Evolutionary conservation across 2,888 invertebrate genomes (phyloP).

Genomic region (Periphyllus acericola): DNA sequence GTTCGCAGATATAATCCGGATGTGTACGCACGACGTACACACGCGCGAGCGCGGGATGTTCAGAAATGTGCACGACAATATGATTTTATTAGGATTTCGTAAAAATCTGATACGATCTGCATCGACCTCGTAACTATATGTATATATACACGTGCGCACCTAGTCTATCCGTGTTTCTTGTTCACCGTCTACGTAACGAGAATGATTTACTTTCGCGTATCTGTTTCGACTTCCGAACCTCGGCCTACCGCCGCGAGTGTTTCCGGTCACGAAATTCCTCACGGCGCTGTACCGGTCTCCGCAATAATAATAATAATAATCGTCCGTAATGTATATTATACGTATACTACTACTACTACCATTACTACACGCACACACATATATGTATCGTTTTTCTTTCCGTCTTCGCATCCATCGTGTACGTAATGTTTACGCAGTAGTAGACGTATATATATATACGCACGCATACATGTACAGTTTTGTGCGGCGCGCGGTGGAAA

Average conservation of each 20-base stretch:
- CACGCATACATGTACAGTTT: not conserved
- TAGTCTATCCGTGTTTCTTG: not conserved
- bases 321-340: not conserved
- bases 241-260: not conserved
- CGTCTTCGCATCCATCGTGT: not conserved
- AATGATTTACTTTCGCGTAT: not conserved
- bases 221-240: slow-evolving; percentile 1
- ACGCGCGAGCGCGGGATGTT: not conserved
- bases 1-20: not conserved
- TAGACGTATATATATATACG: not conserved
- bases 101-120: too few species aligned
- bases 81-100: too few species aligned
- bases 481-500: slow-evolving; percentile 6
- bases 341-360: not conserved
- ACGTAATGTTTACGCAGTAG: too few species aligned
- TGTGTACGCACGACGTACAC: not conserved
- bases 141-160: not conserved
- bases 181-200: not conserved
- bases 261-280: slow-evolving; percentile 36
- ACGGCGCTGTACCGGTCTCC: not conserved
- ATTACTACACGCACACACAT: not conserved
- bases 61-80: too few species aligned
- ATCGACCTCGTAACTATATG: not conserved
- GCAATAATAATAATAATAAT: slow-evolving; percentile 1
- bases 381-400: not conserved